Base-by-base conservation (phyloP, 2,113 vertebrate species). In the Vimba vimba region DNA sequence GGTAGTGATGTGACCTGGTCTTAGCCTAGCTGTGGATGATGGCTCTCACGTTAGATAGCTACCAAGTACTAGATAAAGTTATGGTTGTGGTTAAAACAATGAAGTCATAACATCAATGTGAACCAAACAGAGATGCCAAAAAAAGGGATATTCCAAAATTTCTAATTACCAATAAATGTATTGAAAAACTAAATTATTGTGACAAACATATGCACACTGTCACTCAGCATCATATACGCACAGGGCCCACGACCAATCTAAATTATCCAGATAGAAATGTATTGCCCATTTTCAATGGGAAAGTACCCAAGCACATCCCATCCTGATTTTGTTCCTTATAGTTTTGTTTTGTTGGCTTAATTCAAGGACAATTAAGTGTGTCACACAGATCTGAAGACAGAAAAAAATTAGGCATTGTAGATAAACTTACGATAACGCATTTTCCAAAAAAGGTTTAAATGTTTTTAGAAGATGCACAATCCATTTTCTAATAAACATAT, bases 1-100 rank as follows among this genome's bases (percentile, higher is more conserved):
- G 88, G 25, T 79, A 89, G 25, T 77, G 23, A 45, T 74, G 23
- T 84, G 87, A 87, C 84, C 71, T 88, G 89, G 66, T 8, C 89
- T 73, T 89, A 88, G 90, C 82, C 64, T 84, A 9, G 43, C 43
- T 47, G 13, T 52, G 39, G 82, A 88, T 83, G 30, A 86, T 55
- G 74, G 62, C 87, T 57, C 62, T 64, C 57, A 76, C 9, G 13
- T 83, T 17, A 68, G 43, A 68, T 68, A 11, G 25, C 60, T 47
- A 30, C 30, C 23, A n/a, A 2, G 6, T 60, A 78, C 30, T 80
- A 45, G 13, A 80, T 45, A 45, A 80, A 11, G n/a, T 33, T n/a
- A 23, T 23, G 55, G 55, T 57, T 57, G 55, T 2, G 55, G 19
- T 57, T 57, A 8, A 57, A 57, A 6, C 6, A 57, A 57, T 23